Evolutionary conservation across 2,797 vertebrate genomes (phyloP).

Genomic region (Artibeus jamaicensis): DNA sequence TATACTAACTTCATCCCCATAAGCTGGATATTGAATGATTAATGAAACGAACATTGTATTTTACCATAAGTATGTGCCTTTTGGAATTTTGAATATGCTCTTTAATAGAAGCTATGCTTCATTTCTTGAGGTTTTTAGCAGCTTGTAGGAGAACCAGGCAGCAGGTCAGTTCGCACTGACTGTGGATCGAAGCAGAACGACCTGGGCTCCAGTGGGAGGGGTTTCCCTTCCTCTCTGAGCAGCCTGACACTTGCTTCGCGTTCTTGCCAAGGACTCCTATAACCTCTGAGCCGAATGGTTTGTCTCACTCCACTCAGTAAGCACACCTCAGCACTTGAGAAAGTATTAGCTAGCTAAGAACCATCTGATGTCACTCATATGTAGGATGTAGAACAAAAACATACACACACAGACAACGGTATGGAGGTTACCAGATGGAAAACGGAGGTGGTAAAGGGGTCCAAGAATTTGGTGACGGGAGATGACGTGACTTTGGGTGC

Average conservation of each 20-base stretch:
- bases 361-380: background rate
- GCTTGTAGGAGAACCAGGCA: background rate
- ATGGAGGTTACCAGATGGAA: background rate
- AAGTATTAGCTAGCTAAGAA: background rate
- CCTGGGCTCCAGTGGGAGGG: background rate
- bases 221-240: background rate
- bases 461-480: background rate
- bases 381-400: background rate
- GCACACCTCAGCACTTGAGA: background rate
- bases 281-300: background rate
- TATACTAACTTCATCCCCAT: background rate
- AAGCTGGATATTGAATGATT: background rate
- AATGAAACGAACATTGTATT: background rate
- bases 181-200: background rate
- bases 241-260: background rate
- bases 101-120: background rate
- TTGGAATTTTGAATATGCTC: background rate
- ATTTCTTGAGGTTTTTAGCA: background rate
- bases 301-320: background rate
- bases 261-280: background rate
- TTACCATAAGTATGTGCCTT: background rate
- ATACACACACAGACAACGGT: background rate
- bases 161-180: background rate
- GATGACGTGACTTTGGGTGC: background rate
- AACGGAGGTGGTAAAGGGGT: background rate